Conservation (phyloP, 2,113 vertebrate genomes). For the Phalacrocorax brasilianus region DNA sequence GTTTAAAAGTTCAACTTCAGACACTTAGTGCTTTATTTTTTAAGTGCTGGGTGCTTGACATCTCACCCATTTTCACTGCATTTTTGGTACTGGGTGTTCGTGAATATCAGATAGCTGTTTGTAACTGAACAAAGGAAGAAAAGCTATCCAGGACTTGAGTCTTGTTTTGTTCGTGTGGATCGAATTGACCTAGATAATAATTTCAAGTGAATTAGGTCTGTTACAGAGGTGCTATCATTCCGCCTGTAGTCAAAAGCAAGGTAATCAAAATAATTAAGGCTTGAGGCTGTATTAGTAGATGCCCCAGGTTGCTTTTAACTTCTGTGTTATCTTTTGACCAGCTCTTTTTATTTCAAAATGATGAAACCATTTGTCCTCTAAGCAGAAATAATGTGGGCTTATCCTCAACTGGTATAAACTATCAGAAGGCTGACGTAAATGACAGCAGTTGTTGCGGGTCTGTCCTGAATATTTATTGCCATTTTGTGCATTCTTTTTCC, state of each 20-base stretch:
- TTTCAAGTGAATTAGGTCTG: slow-evolving; percentile 4
- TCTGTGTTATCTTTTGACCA: not conserved
- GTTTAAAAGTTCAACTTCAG: not conserved
- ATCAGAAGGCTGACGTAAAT: not conserved
- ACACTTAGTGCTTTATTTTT: not conserved
- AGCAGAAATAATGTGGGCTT: not conserved
- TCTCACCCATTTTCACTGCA: not conserved
- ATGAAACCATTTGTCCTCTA: not conserved
- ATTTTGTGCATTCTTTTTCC: not conserved
- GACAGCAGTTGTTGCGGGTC: not conserved
- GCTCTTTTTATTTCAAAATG: not conserved
- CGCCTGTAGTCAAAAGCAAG: not conserved
- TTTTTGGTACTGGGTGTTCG: not conserved
- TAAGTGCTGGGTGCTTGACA: not conserved
- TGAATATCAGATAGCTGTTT: not conserved
- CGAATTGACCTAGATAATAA: not conserved
- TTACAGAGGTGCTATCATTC: not conserved
- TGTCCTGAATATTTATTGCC: not conserved
- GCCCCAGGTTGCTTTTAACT: not conserved
- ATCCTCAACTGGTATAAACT: not conserved
- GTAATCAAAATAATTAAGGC: not conserved
- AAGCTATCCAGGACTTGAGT: not conserved
- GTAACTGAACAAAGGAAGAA: not conserved
- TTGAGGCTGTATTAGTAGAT: not conserved
- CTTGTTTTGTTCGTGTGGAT: not conserved